Evolutionary conservation across 2,113 vertebrate genomes (phyloP).

Genomic region (Enhydra lutris): DNA sequence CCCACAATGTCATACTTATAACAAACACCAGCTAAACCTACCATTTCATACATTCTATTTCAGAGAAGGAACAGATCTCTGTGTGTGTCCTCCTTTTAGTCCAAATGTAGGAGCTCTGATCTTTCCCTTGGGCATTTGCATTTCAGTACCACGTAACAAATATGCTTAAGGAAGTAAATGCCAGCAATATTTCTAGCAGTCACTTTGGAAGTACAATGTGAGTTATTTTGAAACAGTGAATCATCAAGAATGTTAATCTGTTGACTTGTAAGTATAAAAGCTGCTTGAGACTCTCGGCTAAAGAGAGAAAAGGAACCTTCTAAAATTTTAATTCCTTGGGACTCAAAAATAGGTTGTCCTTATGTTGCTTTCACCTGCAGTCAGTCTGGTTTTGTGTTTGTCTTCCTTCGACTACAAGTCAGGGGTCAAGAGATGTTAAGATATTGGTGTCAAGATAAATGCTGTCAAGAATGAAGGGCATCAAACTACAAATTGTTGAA

Average conservation of each 20-base stretch:
- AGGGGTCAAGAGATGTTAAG: not conserved
- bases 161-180: slow-evolving; percentile 68
- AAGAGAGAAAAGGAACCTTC: slow-evolving; percentile 53
- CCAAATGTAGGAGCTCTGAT: slow-evolving; percentile 65
- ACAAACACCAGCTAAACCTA: slow-evolving; percentile 39
- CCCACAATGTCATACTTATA: slow-evolving; percentile 47
- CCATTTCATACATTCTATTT: slow-evolving; percentile 50
- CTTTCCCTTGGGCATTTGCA: slow-evolving; percentile 63
- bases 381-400: not conserved
- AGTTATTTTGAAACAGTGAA: slow-evolving; percentile 79
- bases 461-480: not conserved
- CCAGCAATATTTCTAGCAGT: slow-evolving; percentile 63
- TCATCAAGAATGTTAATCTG: slow-evolving; percentile 78
- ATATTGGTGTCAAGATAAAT: not conserved
- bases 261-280: slow-evolving; percentile 58
- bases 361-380: slow-evolving; percentile 13
- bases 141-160: slow-evolving; percentile 77
- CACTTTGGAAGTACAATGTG: slow-evolving; percentile 72
- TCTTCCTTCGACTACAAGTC: slow-evolving; percentile 2
- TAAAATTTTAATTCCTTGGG: slow-evolving; percentile 55
- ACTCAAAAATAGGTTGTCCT: slow-evolving; percentile 50
- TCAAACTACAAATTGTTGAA: not conserved
- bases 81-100: slow-evolving; percentile 72
- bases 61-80: slow-evolving; percentile 66
- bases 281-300: slow-evolving; percentile 51